Percentiles rank a stretch among this genome's conserved stretches.
Conservation (phyloP, 2,113 vertebrate genomes). For the Anser cygnoides region DNA sequence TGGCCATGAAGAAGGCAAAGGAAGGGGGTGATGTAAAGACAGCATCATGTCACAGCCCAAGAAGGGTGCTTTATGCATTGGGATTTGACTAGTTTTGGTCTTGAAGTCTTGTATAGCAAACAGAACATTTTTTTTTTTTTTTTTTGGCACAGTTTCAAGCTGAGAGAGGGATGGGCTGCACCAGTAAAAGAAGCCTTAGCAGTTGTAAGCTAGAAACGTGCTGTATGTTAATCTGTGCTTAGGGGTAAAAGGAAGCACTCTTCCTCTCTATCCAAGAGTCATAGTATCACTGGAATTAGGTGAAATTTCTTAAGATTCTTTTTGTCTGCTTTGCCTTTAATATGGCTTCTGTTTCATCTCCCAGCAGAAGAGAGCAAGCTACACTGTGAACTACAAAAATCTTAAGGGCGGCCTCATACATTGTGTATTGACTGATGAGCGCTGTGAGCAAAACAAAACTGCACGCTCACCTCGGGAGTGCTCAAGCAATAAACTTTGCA, state of each 20-base stretch:
- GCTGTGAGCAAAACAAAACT: neutral
- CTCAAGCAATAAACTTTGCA: neutral
- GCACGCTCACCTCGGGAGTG: accelerated
- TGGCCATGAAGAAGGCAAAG: neutral
- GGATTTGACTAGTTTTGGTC: neutral
- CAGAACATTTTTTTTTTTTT: neutral
- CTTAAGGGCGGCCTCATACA: neutral
- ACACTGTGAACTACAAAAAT: neutral
- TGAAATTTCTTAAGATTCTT: neutral
- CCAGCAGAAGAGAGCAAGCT: neutral
- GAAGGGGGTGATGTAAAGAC: neutral
- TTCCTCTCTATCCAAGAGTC: neutral
- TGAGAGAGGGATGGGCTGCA: neutral
- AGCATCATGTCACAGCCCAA: neutral
- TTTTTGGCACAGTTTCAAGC: neutral
- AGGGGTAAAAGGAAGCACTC: neutral
- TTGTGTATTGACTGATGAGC: accelerated
- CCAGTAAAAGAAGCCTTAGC: neutral
- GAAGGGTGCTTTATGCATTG: neutral
- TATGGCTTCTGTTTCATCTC: neutral
- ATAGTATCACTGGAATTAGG: neutral
- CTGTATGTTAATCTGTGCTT: neutral
- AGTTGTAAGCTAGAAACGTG: neutral
- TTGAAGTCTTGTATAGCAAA: neutral
- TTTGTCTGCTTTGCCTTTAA: neutral